Evolutionary conservation across 2,888 invertebrate species (phyloP), one percentile per base, ranked within the genome.

Genomic region (Ochropleura leucogaster): DNA sequence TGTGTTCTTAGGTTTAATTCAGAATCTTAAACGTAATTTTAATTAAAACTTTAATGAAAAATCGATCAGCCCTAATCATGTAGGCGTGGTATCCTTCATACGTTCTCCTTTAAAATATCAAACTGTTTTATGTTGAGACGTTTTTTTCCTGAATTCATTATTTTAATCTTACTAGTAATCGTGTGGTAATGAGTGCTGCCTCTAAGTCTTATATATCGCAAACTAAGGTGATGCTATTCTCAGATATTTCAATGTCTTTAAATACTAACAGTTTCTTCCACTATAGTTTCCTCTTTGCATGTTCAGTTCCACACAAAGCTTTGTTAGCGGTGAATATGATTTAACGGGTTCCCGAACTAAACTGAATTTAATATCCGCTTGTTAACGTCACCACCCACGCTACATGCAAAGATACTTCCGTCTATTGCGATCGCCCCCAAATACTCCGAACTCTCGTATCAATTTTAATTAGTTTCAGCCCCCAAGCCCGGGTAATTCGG

Each of bases 351-450:
- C 67, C 68, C 67, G 51, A 83, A 80, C 79, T 74, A 78, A 82
- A 82, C 74, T 78, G 72, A 84, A 80, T 83, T 85, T 83, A 79
- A 80, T 79, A 79, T 83, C 72, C 65, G 72, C 63, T 77, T 78
- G 79, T 77, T 82, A 80, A 67, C 65, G 68, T 79, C 65, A 57
- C 70, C 65, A 51, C 63, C 68, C 74, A 80, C 75, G 77, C 63
- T 68, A 74, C 68, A 81, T 76, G 62, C 70, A 72, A 74, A 77
- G 53, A 75, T 74, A 73, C 79, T 74, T 84, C 72, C 72, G 68
- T 64, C 51, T 74, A 72, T 77, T 84, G 77, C 67, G 76, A 75
- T 73, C 59, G 69, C 69, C 71, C 60, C 64, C 59, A 80, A 85
- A 79, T 83, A 66, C 70, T 79, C 74, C 64, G 74, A 84, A 80